Conservation (phyloP, 2,888 invertebrate genomes). For the Anthophora plumipes region DNA sequence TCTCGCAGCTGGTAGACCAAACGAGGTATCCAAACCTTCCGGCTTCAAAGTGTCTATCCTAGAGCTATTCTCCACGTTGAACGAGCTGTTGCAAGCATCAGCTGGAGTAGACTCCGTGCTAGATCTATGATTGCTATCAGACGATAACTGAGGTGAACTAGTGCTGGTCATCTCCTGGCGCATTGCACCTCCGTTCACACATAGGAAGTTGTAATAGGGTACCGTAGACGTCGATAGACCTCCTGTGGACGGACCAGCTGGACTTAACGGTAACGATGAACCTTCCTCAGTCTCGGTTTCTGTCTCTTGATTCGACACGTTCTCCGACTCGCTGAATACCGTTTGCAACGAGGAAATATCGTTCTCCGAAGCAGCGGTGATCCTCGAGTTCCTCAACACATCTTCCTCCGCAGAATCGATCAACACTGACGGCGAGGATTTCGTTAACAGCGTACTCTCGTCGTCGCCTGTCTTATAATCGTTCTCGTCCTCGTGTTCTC, state of each 20-base stretch:
- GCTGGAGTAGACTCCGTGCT: conserved; percentile 46
- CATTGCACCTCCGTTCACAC: conserved; percentile 85
- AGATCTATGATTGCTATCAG: conserved; percentile 60
- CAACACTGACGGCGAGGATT: conserved; percentile 69
- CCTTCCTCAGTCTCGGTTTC: conserved; percentile 86
- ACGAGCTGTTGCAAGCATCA: conserved; percentile 55
- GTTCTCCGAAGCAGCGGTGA: conserved; percentile 62
- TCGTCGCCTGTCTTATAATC: conserved; percentile 12
- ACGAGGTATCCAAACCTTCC: conserved; percentile 73
- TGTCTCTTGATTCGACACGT: conserved; percentile 76
- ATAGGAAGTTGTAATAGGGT: conserved; percentile 84
- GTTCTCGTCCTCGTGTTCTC: conserved; percentile 35
- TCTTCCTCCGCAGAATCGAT: conserved; percentile 66
- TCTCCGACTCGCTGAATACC: conserved; percentile 77
- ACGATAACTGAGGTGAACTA: conserved; percentile 81
- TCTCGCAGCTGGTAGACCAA: conserved; percentile 85
- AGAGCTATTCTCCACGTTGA: conserved; percentile 50
- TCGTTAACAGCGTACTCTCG: conserved; percentile 29
- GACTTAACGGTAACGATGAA: conserved; percentile 81
- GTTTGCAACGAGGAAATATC: conserved; percentile 78
- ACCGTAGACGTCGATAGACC: conserved; percentile 83
- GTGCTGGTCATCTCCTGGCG: conserved; percentile 84
- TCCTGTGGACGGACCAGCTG: conserved; percentile 80
- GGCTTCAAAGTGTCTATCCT: conserved; percentile 71
- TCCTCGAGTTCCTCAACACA: conserved; percentile 7